These are phyloP conservation scores for Eretmocerus hayati DNA, from an alignment of 2,888 invertebrate genomes.

Conservation along the genomic window DNA sequence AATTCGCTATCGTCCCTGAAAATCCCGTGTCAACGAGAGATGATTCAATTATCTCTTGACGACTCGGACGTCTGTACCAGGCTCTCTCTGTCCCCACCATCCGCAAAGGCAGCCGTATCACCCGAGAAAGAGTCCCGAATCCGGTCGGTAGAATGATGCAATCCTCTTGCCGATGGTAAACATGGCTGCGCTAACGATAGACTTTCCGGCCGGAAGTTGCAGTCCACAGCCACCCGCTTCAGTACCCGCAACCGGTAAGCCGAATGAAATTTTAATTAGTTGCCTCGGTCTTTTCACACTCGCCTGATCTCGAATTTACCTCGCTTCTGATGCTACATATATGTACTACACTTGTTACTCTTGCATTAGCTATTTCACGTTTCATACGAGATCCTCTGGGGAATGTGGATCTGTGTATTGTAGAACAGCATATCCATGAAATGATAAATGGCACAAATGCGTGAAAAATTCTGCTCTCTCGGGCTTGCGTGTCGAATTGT, in stretches of 20 bases:
- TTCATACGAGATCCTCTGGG: too few relatives aligned
- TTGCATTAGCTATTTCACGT: too few relatives aligned
- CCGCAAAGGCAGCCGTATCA: too few relatives aligned
- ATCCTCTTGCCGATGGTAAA: background rate
- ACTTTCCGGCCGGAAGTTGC: background rate
- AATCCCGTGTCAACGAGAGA: constrained; percentile 1
- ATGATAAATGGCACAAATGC: constrained; percentile 1
- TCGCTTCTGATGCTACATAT: too few relatives aligned
- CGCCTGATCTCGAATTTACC: constrained; percentile 4
- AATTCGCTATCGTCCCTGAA: constrained; percentile 9
- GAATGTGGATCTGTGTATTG: too few relatives aligned
- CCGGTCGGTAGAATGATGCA: background rate
- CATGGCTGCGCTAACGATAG: background rate
- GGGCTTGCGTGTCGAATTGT: too few relatives aligned
- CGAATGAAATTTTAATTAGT: constrained; percentile 20
- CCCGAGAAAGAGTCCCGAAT: too few relatives aligned
- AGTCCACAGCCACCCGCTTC: too few relatives aligned
- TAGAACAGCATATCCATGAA: background rate
- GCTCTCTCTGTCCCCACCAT: too few relatives aligned
- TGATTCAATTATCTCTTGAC: constrained; percentile 12
- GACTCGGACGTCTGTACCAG: background rate
- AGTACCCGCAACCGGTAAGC: background rate
- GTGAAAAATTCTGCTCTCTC: background rate
- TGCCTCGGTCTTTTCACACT: constrained; percentile 14
- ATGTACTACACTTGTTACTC: too few relatives aligned